Base-by-base conservation (phyloP, 1,140 invertebrate species). In the Danaus melanippus region DNA sequence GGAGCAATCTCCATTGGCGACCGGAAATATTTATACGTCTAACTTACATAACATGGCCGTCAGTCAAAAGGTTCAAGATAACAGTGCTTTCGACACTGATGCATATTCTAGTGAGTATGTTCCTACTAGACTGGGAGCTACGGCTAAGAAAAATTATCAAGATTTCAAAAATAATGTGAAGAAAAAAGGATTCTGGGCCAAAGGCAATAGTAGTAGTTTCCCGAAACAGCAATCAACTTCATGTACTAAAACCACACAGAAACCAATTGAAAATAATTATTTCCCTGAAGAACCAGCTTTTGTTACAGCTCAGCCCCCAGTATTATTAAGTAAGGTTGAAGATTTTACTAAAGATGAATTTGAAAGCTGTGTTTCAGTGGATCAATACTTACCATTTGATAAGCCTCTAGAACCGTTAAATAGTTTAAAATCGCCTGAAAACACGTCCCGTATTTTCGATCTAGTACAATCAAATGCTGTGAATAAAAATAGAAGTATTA, bases 101-200 rank as follows among this genome's bases (percentile, higher is more conserved):
- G 74, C 67, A 6, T 77, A 69, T 62, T 81, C 76, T 39, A 77
- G 62, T 62, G 87, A 88, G 64, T 88, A 88, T 75, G 75, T 88
- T 21, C 87, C 87, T 3, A 87, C 83, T 42, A 87, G 76, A 60
- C 61, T 87, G 32, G 79, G 83, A 45, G 76, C 74, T 9, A 77
- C 73, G 52, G 74, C 78, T 17, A 86, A 86, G 58, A 78, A 78
- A 60, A 87, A 87, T 62, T 87, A 87, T 58, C 79, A 86, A 64
- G 71, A 84, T 42, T 88, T 88, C 46, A 87, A 84, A 66, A 70
- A 85, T 50, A 84, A 85, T 79, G 78, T 87, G 8, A 75, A 75
- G 49, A 79, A 63, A 46, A 86, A 86, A 64, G 81, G 77, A 12
- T 82, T 74, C 56, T 87, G 84, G 84, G 82, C 82, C 6, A 86